phyloP scores from a whole-genome alignment of 1,140 invertebrate species.

The Eriosoma lanigerum region DNA sequence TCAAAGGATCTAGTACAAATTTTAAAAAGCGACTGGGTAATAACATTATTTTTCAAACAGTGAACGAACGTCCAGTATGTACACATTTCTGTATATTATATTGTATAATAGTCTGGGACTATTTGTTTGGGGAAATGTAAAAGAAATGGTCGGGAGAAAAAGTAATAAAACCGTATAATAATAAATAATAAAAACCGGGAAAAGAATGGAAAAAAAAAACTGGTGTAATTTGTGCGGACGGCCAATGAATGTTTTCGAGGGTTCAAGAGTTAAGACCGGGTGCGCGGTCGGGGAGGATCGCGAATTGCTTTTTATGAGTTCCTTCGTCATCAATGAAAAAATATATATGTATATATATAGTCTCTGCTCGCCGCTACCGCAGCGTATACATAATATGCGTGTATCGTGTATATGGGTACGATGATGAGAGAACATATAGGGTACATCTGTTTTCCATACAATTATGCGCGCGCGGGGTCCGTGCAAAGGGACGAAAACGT shows the following conservation, averaged over 20 bases:
- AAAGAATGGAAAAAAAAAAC: slow-evolving; percentile 30
- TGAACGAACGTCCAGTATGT: not conserved
- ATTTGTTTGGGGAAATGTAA: not conserved
- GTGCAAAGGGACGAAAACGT: slow-evolving; percentile 17
- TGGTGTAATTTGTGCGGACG: slow-evolving; percentile 30
- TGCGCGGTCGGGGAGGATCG: slow-evolving; percentile 16
- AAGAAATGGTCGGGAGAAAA: slow-evolving; percentile 14
- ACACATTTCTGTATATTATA: not conserved
- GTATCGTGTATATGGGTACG: too few relatives aligned
- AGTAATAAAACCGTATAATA: slow-evolving; percentile 37
- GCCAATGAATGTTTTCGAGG: slow-evolving; percentile 23
- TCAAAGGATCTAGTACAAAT: too few relatives aligned
- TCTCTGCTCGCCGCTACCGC: not conserved
- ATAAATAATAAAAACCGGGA: slow-evolving; percentile 36
- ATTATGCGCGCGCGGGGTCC: not conserved
- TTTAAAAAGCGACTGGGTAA: too few relatives aligned
- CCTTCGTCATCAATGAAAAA: slow-evolving; percentile 33
- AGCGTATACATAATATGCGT: too few relatives aligned
- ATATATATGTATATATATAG: not conserved
- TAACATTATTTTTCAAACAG: too few relatives aligned
- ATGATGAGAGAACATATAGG: not conserved
- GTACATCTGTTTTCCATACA: slow-evolving; percentile 45
- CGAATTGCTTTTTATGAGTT: slow-evolving; percentile 45
- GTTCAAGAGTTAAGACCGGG: slow-evolving; percentile 24
- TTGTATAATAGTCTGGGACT: not conserved